Evolutionary conservation across 1,140 invertebrate genomes (phyloP), one percentile per base, ranked within the genome.

Genomic region (Macrotrachela quadricornifera): DNA sequence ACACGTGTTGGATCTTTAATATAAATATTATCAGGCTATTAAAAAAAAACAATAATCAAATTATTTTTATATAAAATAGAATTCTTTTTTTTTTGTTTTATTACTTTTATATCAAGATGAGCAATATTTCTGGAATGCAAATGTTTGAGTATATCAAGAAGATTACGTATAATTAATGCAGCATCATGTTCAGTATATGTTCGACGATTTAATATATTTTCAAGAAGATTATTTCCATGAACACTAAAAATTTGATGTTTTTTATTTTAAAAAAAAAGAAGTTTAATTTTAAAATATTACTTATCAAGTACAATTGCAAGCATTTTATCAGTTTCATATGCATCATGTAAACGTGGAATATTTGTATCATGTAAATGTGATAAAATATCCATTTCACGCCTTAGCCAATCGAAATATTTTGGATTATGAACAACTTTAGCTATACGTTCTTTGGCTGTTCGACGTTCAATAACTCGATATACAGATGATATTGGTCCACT

Each of bases 61-160:
- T 4, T 2, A 30, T 4, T 30, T 30, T 30, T 30, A 8, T 4
- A 30, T 30, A 30, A 30, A 8, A 30, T 30, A 2, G 8, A 30
- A 30, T n/a, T n/a, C n/a, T n/a, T n/a, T n/a, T n/a, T n/a, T n/a
- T n/a, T n/a, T n/a, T n/a, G n/a, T n/a, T n/a, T n/a, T n/a, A n/a
- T 30, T 30, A 30, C 21, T 30, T 30, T 30, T 4, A 96, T 72
- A 43, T 90, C 85, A 59, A 96, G 78, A 72, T 96, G 91, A 1
- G 82, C 85, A 59, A 88, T 80, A 56, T 80, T 80, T 57, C 80
- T 75, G 40, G 78, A 77, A 63, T 96, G 90, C 79, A 96, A 85
- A 62, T 91, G 79, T 58, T 88, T 80, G 46, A 96, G 67, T 15
- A 82, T 85, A 60, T 78, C 76, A 47, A 96, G 71, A 17, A 88